phyloP scores from a whole-genome alignment of 1,140 invertebrate species.

The Thaumatotibia leucotreta region DNA sequence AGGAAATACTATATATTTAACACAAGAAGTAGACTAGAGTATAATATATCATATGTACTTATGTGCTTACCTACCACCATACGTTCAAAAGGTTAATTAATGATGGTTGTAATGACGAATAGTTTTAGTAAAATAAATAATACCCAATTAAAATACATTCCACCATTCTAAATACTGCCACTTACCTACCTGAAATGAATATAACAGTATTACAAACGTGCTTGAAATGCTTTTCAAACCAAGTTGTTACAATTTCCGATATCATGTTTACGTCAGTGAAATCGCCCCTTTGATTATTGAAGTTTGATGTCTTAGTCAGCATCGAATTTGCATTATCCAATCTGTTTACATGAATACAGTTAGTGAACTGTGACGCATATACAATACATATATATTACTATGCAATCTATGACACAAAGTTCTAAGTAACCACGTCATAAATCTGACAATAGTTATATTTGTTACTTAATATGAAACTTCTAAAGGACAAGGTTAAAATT shows the following conservation, averaged over 20 bases:
- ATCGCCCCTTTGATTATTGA: conserved; percentile 59
- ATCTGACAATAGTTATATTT: no score
- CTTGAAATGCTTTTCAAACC: not conserved
- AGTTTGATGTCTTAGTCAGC: conserved; percentile 56
- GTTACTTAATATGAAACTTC: no score
- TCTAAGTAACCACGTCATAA: no score
- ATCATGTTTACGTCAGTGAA: conserved; percentile 13
- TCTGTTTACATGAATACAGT: conserved; percentile 41
- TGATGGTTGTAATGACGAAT: no score
- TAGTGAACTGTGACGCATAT: not conserved
- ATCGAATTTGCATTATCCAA: conserved; percentile 60
- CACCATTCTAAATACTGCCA: not conserved
- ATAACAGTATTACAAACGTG: not conserved
- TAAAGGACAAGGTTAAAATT: no score
- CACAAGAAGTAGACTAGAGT: no score
- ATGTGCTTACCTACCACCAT: no score
- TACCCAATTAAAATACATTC: not conserved
- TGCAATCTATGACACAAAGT: no score
- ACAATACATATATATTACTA: not conserved
- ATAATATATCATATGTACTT: no score
- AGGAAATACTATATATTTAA: no score
- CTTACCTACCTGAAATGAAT: not conserved
- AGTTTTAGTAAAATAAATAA: no score
- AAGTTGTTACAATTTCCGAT: not conserved
- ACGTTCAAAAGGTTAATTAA: no score